Base-by-base conservation (phyloP, 2,113 vertebrate species). In the Turdus rufiventris region DNA sequence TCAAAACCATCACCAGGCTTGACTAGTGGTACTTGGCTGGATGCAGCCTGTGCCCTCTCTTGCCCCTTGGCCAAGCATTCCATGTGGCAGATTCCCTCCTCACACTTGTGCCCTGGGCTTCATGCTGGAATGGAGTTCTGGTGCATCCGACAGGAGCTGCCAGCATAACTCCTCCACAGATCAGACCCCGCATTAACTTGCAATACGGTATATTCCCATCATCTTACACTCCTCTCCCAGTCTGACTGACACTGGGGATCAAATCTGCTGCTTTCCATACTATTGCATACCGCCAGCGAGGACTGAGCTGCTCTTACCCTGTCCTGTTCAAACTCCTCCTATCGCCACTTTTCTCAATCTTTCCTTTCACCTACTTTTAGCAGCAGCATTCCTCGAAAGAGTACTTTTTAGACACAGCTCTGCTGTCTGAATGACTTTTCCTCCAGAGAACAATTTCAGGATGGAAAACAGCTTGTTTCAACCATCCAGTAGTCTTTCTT, bases 261-360 rank as follows among this genome's bases (percentile, higher is more conserved):
- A 36, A 75, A 71, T 18, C 51, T 63, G 34, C 60, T 25, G 54
- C 71, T 50, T 53, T 36, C 47, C 47, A 12, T 0, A 4, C 42
- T 10, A 23, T 38, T 25, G 24, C 1, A 5, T 13, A 45, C 13
- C 0, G 1, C 33, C 54, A 73, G 33, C 8, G 33, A 58, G 47
- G 48, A 66, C 47, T 42, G 45, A 61, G 75, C 31, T 70, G 31
- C 63, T 58, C 62, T 16, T 19, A 36, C 13, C 12, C 57, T 11
- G 61, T 26, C 48, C 62, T 24, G 36, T 36, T 50, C 58, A 58
- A 34, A 43, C 15, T 47, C 33, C 10, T 73, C 18, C 42, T 19
- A 3, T 26, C 1, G 0, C 18, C 47, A 13, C 61, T 67, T 60
- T 56, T 13, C 54, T 47, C 38, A 34, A 4, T n/a, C 43, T 58